Evolutionary conservation across 2,113 vertebrate genomes (phyloP), one percentile per base, ranked within the genome.

Genomic region (Bujurquina vittata): DNA sequence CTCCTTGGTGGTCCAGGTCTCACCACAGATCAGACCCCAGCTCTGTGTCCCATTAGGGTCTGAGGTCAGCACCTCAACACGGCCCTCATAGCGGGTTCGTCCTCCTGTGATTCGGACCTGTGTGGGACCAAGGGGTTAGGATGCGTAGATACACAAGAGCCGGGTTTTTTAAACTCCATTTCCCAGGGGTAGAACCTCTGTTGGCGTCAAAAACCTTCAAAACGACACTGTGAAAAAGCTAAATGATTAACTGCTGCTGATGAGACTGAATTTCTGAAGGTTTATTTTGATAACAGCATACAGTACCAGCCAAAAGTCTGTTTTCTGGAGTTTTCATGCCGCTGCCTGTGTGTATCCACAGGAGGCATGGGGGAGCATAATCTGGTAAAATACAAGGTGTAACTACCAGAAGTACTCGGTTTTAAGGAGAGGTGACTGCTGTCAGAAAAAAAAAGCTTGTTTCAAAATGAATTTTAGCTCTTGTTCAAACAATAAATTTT

Each of bases 21-120:
- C 97, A 20, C 98, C 96, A 81, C 98, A 99, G 81, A 99, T 94
- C 95, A 99, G 95, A 40, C 98, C 98, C 98, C 98, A 99, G 83
- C 75, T 94, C 76, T 90, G 92, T 2, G 93, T 91, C 20, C 96
- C 96, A 31, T 96, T 95, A 0, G 93, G 3, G 2, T 94, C 94
- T 37, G 92, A 91, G 65, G 92, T 81, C 20, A 96, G 95, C 84
- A 99, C 96, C 94, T 98, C 97, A 55, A 99, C 94, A n/a, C 98
- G 95, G 69, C 98, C 98, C 94, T 99, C 98, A 22, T 96, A 95
- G 80, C 93, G 96, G 75, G 96, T 97, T 63, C 97, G 97, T 76
- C 98, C 98, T 67, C 98, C 98, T 1, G 96, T 96, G 92, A 99
- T 94, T 80, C 97, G 97, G 92, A 99, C 97, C 98, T 99, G 97